These are phyloP conservation scores for Dioctria rufipes DNA, from an alignment of 2,888 invertebrate species.

Conservation along the genomic window DNA sequence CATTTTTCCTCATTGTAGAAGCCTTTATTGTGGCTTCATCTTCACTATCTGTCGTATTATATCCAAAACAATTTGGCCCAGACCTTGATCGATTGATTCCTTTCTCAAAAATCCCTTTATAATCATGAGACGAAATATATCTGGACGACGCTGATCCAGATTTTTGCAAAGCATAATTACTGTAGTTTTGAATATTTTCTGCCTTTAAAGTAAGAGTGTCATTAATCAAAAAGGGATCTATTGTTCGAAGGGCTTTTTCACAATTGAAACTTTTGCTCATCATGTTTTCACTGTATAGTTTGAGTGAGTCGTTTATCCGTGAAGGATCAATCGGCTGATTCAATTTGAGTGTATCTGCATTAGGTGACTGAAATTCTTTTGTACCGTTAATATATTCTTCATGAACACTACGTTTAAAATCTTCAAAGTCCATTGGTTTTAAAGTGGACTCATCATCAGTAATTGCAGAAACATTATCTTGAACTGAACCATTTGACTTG, in stretches of 20 bases:
- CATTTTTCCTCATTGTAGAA: conserved; percentile 68
- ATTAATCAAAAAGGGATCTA: conserved; percentile 68
- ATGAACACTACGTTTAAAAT: conserved; percentile 70
- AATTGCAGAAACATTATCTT: conserved; percentile 62
- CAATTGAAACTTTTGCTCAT: conserved; percentile 72
- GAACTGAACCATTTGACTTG: conserved; percentile 3
- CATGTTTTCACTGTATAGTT: conserved; percentile 70
- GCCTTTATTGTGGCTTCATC: conserved; percentile 67
- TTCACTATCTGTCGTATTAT: conserved; percentile 68
- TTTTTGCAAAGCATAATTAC: conserved; percentile 67
- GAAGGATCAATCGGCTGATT: conserved; percentile 73
- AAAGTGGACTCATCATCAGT: conserved; percentile 65
- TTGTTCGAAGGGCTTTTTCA: conserved; percentile 68
- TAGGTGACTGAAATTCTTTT: conserved; percentile 69
- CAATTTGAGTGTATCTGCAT: conserved; percentile 69
- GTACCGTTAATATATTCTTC: conserved; percentile 70
- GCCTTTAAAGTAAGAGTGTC: conserved; percentile 66
- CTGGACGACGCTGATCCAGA: conserved; percentile 67
- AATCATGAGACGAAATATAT: conserved; percentile 61
- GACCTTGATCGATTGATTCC: conserved; percentile 72
- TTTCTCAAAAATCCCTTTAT: conserved; percentile 66
- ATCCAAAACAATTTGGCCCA: conserved; percentile 70
- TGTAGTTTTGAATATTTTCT: conserved; percentile 11
- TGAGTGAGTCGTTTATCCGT: conserved; percentile 71
- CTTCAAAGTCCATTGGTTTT: conserved; percentile 71